Evolutionary conservation across 2,888 invertebrate genomes (phyloP), one percentile per base, ranked within the genome.

Genomic region (Leucania comma): DNA sequence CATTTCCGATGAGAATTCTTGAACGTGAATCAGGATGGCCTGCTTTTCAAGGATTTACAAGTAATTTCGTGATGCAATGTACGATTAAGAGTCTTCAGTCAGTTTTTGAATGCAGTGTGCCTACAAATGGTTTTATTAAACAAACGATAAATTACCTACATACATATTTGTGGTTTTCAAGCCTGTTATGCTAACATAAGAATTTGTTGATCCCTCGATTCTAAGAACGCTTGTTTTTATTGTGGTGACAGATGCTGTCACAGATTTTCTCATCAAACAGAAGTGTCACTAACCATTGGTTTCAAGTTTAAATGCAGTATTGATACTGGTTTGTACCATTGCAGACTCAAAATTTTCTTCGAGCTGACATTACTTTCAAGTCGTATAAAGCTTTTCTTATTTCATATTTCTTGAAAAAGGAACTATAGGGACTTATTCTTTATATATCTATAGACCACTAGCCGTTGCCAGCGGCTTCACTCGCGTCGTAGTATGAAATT

Each of bases 11-110:
- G 81, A 78, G 78, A 80, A 86, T 78, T 80, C 80, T 83, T 81
- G 81, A 77, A 86, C 85, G 83, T 90, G 88, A 89, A 87, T 89
- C 90, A 88, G 85, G 84, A 85, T 89, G 87, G 63, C 87, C 86
- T 75, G 79, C 71, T 87, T 88, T 88, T 82, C 65, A 72, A 75
- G 79, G 74, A 85, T 82, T 86, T 83, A 81, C 79, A 75, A 80
- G 81, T 84, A 82, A 84, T 80, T 78, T 73, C 67, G 75, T 84
- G 78, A 84, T 87, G 79, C 64, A 85, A 85, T 68, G 68, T 74
- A 63, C 71, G 78, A 81, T 82, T 80, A 75, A 75, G 71, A 71
- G 69, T 59, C 66, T 75, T 78, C 73, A 68, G 79, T 79, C 17
- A 74, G 80, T 75, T 73, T 79, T 80, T 72, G 54, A 76, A 75